These are phyloP conservation scores for Poeciliopsis paucimaculata DNA, from an alignment of 2,797 vertebrate species.

Conservation along the genomic window DNA sequence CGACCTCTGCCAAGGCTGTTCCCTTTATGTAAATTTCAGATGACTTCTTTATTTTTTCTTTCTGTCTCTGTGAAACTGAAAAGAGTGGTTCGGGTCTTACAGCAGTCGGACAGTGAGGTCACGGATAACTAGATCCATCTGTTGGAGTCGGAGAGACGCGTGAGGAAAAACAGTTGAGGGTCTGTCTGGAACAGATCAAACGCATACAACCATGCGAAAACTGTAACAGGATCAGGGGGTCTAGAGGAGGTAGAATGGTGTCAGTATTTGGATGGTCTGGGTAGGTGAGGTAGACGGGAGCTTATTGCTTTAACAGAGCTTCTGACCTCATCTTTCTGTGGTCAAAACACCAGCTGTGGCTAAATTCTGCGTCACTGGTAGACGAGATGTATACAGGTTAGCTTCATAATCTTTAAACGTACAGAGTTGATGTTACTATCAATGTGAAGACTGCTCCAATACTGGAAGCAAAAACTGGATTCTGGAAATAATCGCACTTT, in stretches of 20 bases:
- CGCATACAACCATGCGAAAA: constrained; percentile 42
- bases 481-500: not conserved
- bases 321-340: constrained; percentile 65
- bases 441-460: not conserved
- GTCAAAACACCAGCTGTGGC: constrained; percentile 67
- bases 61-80: constrained; percentile 29
- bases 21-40: constrained; percentile 20
- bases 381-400: constrained; percentile 33
- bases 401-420: constrained; percentile 35
- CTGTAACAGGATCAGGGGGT: constrained; percentile 61
- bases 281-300: constrained; percentile 40
- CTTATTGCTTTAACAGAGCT: constrained; percentile 70
- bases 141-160: constrained; percentile 51
- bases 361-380: constrained; percentile 50
- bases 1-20: not conserved
- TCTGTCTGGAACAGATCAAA: constrained; percentile 72
- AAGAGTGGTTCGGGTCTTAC: constrained; percentile 46
- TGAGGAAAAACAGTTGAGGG: constrained; percentile 39
- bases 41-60: constrained; percentile 3
- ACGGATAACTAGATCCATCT: constrained; percentile 55
- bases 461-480: not conserved
- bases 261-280: constrained; percentile 4
- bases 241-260: constrained; percentile 32
- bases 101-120: constrained; percentile 53
- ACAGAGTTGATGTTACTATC: not conserved